Evolutionary conservation across 2,113 vertebrate species (phyloP).

Genomic region (Myodes glareolus): DNA sequence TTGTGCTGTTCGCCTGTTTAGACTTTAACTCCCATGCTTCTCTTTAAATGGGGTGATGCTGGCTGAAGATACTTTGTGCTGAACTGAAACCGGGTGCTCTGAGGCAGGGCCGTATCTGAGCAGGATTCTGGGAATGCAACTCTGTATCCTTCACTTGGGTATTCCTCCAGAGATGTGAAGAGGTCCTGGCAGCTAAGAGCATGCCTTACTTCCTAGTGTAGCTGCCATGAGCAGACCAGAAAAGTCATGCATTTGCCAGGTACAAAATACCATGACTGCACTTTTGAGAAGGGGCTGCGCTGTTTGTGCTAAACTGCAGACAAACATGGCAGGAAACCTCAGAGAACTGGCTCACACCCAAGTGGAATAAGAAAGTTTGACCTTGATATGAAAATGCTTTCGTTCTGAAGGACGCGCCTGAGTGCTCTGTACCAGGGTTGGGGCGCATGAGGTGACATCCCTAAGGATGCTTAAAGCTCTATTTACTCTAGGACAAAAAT

Average conservation of each 20-base stretch:
- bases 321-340: not conserved
- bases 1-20: not conserved
- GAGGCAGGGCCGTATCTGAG: conserved; percentile 57
- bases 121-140: conserved; percentile 54
- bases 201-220: conserved; percentile 59
- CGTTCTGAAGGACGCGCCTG: not conserved
- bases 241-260: not conserved
- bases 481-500: not conserved
- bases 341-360: not conserved
- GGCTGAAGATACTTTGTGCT: not conserved
- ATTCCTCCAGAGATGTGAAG: conserved; percentile 69
- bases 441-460: not conserved
- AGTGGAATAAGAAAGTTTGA: not conserved
- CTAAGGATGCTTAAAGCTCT: not conserved
- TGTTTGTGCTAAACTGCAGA: conserved; percentile 11
- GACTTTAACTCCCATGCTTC: not conserved
- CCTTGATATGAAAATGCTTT: not conserved
- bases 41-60: not conserved
- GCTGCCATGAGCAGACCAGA: conserved; percentile 45
- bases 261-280: not conserved
- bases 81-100: conserved; percentile 40
- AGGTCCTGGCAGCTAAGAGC: conserved; percentile 44
- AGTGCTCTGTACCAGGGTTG: not conserved
- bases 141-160: conserved; percentile 68
- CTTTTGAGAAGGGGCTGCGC: not conserved